phyloP scores from a whole-genome alignment of 2,113 vertebrate species.

The Dasypus novemcinctus region DNA sequence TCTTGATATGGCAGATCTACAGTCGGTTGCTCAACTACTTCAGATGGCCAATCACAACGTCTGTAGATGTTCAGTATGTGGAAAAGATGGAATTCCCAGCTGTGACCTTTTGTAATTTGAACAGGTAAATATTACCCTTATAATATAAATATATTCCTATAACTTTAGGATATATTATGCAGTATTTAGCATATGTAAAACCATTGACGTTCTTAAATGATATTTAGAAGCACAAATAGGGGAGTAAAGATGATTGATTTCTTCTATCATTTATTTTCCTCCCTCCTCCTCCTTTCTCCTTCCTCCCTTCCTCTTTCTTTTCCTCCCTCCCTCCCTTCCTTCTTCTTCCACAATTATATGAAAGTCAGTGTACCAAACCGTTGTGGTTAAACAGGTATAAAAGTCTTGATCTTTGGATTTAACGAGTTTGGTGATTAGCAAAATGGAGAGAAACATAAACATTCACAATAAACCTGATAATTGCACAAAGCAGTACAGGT shows the following conservation, averaged over 20 bases:
- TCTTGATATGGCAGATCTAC: slow-evolving; percentile 80
- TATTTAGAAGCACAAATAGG: neutral
- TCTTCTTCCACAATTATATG: neutral
- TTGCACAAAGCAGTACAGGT: neutral
- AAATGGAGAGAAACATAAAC: neutral
- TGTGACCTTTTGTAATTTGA: slow-evolving; percentile 87
- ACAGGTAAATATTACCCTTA: slow-evolving; percentile 81
- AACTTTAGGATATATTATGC: neutral
- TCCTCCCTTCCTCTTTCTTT: neutral
- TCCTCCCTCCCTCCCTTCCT: neutral
- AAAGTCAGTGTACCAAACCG: neutral
- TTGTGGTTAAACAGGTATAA: neutral
- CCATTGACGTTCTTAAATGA: neutral
- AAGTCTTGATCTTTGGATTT: neutral
- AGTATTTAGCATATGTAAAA: neutral
- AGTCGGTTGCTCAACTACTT: slow-evolving; percentile 82
- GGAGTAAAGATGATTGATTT: neutral
- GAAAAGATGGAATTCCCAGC: slow-evolving; percentile 85
- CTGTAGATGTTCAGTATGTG: slow-evolving; percentile 83
- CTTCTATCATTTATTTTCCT: neutral
- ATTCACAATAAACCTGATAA: neutral
- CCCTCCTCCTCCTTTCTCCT: neutral
- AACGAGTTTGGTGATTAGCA: neutral
- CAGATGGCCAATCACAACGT: slow-evolving; percentile 85
- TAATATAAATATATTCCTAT: neutral